These are phyloP conservation scores for Beaufortia kweichowensis DNA, from an alignment of 2,113 vertebrate genomes.

Conservation along the genomic window DNA sequence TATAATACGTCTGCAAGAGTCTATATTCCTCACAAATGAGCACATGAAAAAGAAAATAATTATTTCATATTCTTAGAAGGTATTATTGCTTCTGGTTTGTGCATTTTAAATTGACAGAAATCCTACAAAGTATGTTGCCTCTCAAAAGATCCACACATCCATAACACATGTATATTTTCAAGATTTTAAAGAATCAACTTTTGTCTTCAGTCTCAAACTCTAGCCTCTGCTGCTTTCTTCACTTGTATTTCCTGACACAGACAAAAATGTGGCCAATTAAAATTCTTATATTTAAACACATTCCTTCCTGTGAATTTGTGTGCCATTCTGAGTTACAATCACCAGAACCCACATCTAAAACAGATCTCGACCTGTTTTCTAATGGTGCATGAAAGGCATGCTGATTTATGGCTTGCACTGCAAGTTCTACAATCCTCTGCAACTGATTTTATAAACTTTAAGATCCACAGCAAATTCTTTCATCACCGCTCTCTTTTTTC, in stretches of 20 bases:
- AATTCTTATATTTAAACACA: background rate
- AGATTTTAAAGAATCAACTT: constrained; percentile 1
- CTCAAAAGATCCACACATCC: too few relatives aligned
- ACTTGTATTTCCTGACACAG: background rate
- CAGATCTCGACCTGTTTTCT: constrained; percentile 6
- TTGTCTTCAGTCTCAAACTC: background rate
- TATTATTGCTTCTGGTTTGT: too few relatives aligned
- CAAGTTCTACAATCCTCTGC: constrained; percentile 6
- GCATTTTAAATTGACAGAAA: too few relatives aligned
- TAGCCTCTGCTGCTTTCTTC: background rate
- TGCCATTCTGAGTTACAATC: background rate
- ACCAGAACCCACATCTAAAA: background rate
- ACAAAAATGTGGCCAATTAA: background rate
- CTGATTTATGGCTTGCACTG: constrained; percentile 7
- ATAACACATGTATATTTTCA: too few relatives aligned
- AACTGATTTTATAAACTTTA: constrained; percentile 8
- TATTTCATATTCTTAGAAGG: too few relatives aligned
- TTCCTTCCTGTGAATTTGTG: background rate
- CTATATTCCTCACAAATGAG: too few relatives aligned
- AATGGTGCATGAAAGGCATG: constrained; percentile 4
- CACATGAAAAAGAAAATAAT: too few relatives aligned
- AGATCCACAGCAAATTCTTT: constrained; percentile 23
- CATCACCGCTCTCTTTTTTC: background rate
- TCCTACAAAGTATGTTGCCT: too few relatives aligned
- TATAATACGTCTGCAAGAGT: constrained; percentile 24